These are phyloP conservation scores for Zaprionus obscuricornis DNA, from an alignment of 2,888 invertebrate genomes.

Conservation along the genomic window DNA sequence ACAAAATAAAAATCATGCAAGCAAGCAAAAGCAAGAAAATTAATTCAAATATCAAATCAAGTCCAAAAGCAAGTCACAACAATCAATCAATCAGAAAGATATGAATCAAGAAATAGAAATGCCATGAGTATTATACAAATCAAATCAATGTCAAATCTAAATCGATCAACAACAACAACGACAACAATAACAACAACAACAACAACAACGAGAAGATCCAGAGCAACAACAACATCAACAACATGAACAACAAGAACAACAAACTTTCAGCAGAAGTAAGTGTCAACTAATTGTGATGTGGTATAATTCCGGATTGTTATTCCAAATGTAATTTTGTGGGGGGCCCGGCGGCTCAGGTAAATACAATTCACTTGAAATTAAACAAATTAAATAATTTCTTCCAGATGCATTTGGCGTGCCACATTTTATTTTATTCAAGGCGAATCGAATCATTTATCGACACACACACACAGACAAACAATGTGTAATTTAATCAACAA, in stretches of 20 bases:
- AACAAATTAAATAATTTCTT: slow-evolving; percentile 51
- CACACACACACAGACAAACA: neutral
- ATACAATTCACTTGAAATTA: slow-evolving; percentile 44
- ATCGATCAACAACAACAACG: slow-evolving; percentile 11
- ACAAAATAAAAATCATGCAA: slow-evolving; percentile 4
- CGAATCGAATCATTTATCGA: too few species aligned
- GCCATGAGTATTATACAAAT: too few species aligned
- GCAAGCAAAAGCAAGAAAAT: slow-evolving; percentile 16
- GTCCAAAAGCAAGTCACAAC: slow-evolving; percentile 15
- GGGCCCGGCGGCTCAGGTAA: slow-evolving; percentile 55
- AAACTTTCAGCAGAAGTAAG: too few species aligned
- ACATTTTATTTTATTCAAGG: too few species aligned
- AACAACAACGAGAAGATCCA: too few species aligned
- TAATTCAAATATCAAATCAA: slow-evolving; percentile 12
- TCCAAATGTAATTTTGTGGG: neutral
- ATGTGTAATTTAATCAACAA: neutral
- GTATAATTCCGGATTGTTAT: neutral
- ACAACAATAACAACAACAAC: neutral
- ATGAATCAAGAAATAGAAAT: slow-evolving; percentile 16
- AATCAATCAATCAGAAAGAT: neutral
- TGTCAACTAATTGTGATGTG: slow-evolving; percentile 21
- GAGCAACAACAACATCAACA: slow-evolving; percentile 8
- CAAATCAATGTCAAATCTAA: slow-evolving; percentile 19
- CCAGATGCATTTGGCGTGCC: slow-evolving; percentile 37
- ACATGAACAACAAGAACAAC: neutral